These are phyloP conservation scores for Teleogryllus oceanicus DNA, from an alignment of 2,888 invertebrate genomes.

Conservation along the genomic window DNA sequence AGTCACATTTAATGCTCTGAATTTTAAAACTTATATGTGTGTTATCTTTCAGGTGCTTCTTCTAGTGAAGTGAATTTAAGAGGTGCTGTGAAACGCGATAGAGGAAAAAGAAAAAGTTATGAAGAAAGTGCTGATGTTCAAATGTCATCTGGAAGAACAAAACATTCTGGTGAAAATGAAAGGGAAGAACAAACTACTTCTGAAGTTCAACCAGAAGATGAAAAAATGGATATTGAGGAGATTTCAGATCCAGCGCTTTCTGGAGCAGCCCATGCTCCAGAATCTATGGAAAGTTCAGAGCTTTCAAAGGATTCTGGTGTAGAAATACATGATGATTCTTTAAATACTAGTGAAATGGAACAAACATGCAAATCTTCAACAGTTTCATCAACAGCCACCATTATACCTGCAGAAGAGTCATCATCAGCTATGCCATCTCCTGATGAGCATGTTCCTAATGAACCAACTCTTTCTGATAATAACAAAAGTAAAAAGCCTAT, in stretches of 20 bases:
- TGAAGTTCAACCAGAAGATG: background rate
- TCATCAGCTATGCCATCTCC: background rate
- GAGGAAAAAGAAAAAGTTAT: constrained; percentile 26
- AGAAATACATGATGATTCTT: background rate
- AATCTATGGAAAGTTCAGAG: background rate
- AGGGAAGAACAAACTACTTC: constrained; percentile 45
- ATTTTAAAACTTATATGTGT: too few species aligned
- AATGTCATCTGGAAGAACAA: constrained; percentile 31
- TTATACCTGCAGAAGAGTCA: background rate
- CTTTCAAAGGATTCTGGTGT: background rate
- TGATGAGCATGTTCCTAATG: constrained; percentile 18
- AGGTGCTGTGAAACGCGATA: constrained; percentile 46
- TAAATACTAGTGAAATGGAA: background rate
- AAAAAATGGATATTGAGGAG: background rate
- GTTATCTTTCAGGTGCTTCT: constrained; percentile 58
- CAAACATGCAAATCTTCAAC: too few species aligned
- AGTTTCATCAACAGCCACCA: background rate
- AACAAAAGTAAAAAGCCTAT: background rate
- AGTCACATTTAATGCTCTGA: too few species aligned
- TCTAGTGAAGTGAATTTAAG: constrained; percentile 57
- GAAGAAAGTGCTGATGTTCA: constrained; percentile 27
- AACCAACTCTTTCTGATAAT: constrained; percentile 20
- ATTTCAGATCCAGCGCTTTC: background rate
- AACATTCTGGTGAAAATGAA: constrained; percentile 43
- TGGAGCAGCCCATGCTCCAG: background rate